Evolutionary conservation across 2,797 vertebrate species (phyloP), one percentile per base, ranked within the genome.

Genomic region (Coilia nasus): DNA sequence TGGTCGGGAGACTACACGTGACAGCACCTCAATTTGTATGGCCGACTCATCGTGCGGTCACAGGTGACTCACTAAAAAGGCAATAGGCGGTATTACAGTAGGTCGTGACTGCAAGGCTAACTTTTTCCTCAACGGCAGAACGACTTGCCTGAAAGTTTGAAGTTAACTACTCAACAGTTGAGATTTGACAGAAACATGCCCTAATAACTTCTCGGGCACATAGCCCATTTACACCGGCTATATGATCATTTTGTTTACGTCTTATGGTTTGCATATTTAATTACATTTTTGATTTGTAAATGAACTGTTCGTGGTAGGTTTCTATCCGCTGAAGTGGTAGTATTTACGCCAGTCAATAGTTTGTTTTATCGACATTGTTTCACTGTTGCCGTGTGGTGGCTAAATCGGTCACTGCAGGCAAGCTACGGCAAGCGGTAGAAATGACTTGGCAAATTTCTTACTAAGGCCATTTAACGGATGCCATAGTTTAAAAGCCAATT

Each of bases 1-100:
- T 87, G 87, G 88, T 91, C 91, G 90, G 90, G 89, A 87, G 85
- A 28, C 21, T 87, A 88, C 91, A 92, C 91, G 91, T 92, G 90
- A 90, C 89, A 62, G 86, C 90, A 85, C 87, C 90, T 90, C 87
- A 89, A 90, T 91, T 91, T 89, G 89, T 91, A 90, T 87, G 85
- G 89, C 85, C 17, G 81, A 87, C 89, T 89, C 87, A 81, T 47
- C 83, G 84, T 83, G 83, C 85, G 86, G 83, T 57, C 85, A 82
- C 81, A 60, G 82, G 81, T 85, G 78, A 23, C 12, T 57, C 46
- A 82, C 86, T 9, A 83, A 89, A 85, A 89, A 85, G 88, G 88
- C 12, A 14, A 81, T 78, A 83, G 88, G 88, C 80, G 88, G 88
- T 78, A 47, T 80, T 82, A 60, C 21, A 28, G n/a, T 78, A 41